These are phyloP conservation scores for Doryteuthis pealeii DNA, from an alignment of 1,140 invertebrate species.

Conservation along the genomic window DNA sequence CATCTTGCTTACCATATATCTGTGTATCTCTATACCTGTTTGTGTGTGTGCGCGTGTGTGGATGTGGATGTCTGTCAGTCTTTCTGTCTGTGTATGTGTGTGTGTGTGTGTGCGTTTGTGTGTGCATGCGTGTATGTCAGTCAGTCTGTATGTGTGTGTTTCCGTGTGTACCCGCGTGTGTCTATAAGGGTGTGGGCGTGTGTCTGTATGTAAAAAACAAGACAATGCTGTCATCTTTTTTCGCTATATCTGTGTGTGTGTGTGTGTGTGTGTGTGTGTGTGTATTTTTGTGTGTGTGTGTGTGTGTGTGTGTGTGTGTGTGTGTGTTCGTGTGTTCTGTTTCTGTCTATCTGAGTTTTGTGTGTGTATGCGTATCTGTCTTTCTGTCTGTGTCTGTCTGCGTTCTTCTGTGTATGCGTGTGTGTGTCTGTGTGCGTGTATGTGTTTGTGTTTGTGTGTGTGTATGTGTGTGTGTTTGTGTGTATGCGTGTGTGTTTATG, in stretches of 20 bases:
- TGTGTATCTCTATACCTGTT: background rate
- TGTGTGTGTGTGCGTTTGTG: constrained; percentile 12
- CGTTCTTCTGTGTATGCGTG: background rate
- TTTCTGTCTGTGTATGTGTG: background rate
- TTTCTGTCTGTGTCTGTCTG: background rate
- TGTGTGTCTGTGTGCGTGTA: background rate
- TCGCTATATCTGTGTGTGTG: no score
- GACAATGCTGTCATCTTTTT: no score
- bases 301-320: background rate
- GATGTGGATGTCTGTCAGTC: background rate
- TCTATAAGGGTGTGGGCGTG: no score
- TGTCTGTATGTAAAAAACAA: no score
- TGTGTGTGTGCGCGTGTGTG: background rate
- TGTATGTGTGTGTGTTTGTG: no score
- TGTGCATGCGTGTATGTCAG: background rate
- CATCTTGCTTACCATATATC: background rate
- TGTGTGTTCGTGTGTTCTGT: no score
- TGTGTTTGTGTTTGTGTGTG: no score
- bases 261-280: no score
- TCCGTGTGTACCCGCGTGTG: background rate
- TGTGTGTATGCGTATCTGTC: no score
- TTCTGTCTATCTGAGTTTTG: background rate
- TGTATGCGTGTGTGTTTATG: no score
- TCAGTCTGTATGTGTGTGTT: background rate
- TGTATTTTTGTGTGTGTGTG: no score